These are phyloP conservation scores for Lithobates sylvaticus DNA, from an alignment of 2,797 vertebrate genomes.

Conservation along the genomic window DNA sequence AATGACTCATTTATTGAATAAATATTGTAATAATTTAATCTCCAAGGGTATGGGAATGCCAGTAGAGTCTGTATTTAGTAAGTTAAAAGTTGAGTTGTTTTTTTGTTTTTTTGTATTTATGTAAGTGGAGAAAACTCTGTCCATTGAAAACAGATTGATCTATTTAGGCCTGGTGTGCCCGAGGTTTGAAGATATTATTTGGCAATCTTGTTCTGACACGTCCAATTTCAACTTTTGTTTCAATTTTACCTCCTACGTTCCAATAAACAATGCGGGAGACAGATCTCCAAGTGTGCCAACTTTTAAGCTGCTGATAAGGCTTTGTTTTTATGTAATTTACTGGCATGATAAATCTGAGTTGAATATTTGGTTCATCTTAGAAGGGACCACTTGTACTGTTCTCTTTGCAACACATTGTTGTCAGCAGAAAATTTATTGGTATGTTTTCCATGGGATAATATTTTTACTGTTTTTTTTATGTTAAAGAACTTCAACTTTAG, in stretches of 20 bases:
- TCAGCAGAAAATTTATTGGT: no score
- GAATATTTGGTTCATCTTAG: neutral
- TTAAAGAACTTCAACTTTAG: no score
- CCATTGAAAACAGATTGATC: conserved; percentile 26
- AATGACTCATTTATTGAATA: conserved; percentile 47
- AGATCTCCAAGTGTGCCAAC: neutral
- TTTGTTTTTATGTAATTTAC: neutral
- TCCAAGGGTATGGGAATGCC: conserved; percentile 17
- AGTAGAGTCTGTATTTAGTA: neutral
- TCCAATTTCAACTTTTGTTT: conserved; percentile 3
- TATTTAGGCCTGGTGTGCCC: neutral
- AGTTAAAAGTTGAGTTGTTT: neutral
- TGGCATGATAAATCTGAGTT: neutral
- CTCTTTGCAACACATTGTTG: no score
- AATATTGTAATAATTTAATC: conserved; percentile 56
- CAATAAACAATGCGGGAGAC: conserved; percentile 17
- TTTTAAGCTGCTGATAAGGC: no score
- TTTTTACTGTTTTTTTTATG: no score
- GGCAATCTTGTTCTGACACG: conserved; percentile 40
- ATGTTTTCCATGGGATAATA: no score
- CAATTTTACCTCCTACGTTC: conserved; percentile 23
- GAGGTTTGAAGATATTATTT: conserved; percentile 2
- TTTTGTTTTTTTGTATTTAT: neutral
- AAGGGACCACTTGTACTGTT: no score
- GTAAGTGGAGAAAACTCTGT: neutral